Base-by-base conservation (phyloP, 1,140 invertebrate species). In the Mylabris phalerata region DNA sequence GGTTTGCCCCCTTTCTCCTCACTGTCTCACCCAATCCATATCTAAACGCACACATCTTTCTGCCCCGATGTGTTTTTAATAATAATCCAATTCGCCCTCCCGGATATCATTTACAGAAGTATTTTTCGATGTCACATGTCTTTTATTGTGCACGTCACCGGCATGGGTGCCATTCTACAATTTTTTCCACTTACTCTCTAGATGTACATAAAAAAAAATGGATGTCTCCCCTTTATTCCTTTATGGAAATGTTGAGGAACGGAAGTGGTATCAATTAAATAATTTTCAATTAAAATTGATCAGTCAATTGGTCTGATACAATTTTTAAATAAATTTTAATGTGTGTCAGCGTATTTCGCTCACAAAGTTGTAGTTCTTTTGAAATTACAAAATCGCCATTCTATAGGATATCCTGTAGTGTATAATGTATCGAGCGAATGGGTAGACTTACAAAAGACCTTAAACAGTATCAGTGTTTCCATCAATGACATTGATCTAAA, bases 41-140 rank as follows among this genome's bases (percentile, higher is more conserved):
- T 48, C 43, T 10, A 7, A 1, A 19, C 19, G 19, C 19, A 47
- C 44, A 44, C 46, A 62, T 62, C 57, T 59, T 63, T 59, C 48
- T 54, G 57, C 52, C 47, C 50, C 58, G 38, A 63, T 64, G 47
- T 60, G 50, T 61, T 64, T 64, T 58, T 64, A 57, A 61, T 64
- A 61, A 60, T 57, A 58, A 55, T 50, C 11, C 50, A 47, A 52
- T 44, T 50, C 47, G 50, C 61, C 55, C 51, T 48, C 9, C 59
- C 51, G 19, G 51, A 57, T 63, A 62, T 65, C 58, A 63, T 57
- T 60, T 62, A 58, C 58, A 62, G 52, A 61, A 62, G 62, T 66
- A 66, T 62, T 59, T 66, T 66, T 64, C 55, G 65, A 64, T 66
- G 62, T 66, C 65, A 66, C 62, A 64, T 62, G 65, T 59, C 62